Base-by-base conservation (phyloP, 1,140 invertebrate species). In the Ips nitidus region DNA sequence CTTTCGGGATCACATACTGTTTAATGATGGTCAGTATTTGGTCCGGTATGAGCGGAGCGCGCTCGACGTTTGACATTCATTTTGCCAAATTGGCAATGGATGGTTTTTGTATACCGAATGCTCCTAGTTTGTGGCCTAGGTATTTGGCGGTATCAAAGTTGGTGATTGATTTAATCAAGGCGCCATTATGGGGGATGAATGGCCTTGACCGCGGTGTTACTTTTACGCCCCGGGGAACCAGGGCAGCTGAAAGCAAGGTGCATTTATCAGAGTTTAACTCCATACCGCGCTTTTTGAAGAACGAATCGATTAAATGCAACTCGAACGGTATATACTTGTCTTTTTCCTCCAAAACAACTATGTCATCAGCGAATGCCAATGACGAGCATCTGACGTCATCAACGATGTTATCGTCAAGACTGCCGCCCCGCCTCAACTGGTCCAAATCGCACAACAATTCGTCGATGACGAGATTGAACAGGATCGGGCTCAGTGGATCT, bases 41-140 rank as follows among this genome's bases (percentile, higher is more conserved):
- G 42, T 78, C 70, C 1, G 76, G 77, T 56, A 79, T 79, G 0
- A 80, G 64, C 0, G 79, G 78, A 1, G 76, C 74, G 4, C 8
- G 40, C 2, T 52, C 22, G 7, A 75, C 38, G 5, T 68, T 62
- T 6, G 55, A 2, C 3, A 77, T 45, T 73, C 71, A 75, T 4
- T 0, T 1, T n/a, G n/a, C n/a, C n/a, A n/a, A n/a, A n/a, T n/a
- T n/a, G n/a, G n/a, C n/a, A n/a, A n/a, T n/a, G n/a, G n/a, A n/a
- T n/a, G 74, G 70, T 38, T 69, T 72, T 2, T 42, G 47, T 0
- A 71, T 7, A 2, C 75, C 75, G 0, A 61, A 60, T 7, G 52
- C 2, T 5, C 60, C 60, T 8, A 74, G 71, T 73, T n/a, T 6
- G 59, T 64, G 61, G 38, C 61, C 61, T 1, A 76, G 64, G 45